phyloP scores from a whole-genome alignment of 2,888 invertebrate species.

The Caenorhabditis auriculariae region DNA sequence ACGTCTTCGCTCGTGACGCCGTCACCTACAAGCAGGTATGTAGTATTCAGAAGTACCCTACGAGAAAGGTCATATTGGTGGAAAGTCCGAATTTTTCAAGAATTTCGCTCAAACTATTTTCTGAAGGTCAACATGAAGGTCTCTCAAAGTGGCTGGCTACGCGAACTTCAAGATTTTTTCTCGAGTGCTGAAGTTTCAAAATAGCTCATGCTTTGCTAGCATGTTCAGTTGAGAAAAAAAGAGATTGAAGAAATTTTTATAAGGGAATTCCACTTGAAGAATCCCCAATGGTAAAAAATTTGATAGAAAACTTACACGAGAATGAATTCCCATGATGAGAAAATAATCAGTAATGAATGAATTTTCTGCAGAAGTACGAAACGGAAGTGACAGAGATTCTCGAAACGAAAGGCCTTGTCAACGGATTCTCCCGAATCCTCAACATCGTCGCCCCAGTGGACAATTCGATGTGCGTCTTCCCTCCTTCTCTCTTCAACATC shows the following conservation, averaged over 20 bases:
- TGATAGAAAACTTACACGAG: background rate
- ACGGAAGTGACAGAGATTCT: constrained; percentile 51
- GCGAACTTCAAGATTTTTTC: no score
- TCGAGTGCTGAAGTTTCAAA: no score
- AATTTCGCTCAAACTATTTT: no score
- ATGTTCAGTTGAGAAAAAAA: no score
- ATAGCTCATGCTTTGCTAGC: no score
- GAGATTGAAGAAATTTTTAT: no score
- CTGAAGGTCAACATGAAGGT: no score
- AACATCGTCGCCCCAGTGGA: constrained; percentile 63
- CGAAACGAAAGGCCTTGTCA: constrained; percentile 60
- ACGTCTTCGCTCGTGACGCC: constrained; percentile 63
- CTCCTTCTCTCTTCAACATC: constrained; percentile 62
- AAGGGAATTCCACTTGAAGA: no score
- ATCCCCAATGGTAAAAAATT: background rate
- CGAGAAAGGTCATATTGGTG: no score
- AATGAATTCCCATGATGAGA: background rate
- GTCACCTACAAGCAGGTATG: constrained; percentile 60
- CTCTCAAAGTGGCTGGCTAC: no score
- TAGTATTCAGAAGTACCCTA: background rate
- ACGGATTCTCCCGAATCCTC: constrained; percentile 60
- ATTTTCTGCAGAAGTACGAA: constrained; percentile 51
- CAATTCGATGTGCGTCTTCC: constrained; percentile 62
- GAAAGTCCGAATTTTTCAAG: no score
- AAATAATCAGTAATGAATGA: background rate